Evolutionary conservation across 2,113 vertebrate genomes (phyloP).

Genomic region (Rhipidura dahli): DNA sequence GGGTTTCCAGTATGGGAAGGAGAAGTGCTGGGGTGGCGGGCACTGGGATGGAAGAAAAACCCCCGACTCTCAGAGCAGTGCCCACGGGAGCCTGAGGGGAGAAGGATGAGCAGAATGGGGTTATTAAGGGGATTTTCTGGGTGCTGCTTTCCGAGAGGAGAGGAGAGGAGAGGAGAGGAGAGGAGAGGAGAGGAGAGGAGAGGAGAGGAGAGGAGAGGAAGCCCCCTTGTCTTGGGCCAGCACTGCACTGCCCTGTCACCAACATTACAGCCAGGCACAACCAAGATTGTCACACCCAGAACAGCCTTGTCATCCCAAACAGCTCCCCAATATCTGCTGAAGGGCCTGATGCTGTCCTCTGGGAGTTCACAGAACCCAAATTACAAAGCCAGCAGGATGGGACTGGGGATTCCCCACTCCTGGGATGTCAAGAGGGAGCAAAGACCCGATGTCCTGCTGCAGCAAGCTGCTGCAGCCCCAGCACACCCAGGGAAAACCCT

Average conservation of each 20-base stretch:
- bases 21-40: not conserved
- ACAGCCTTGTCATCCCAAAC: not conserved
- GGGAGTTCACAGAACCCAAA: not conserved
- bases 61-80: not conserved
- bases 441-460: not conserved
- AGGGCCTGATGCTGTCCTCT: not conserved
- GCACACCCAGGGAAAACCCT: not conserved
- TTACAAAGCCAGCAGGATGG: not conserved
- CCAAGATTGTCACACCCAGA: not conserved
- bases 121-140: not conserved
- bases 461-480: not conserved
- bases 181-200: too few relatives aligned
- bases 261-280: not conserved
- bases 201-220: not conserved
- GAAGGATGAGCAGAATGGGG: not conserved
- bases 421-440: not conserved
- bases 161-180: too few relatives aligned
- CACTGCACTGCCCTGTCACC: not conserved
- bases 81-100: not conserved
- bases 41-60: not conserved
- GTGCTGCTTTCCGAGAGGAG: not conserved
- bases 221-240: accelerated
- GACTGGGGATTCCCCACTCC: not conserved
- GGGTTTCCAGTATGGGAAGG: not conserved
- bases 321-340: not conserved